Percentiles rank a stretch among this genome's conserved stretches.
These are phyloP conservation scores for Sphyrna mokarran DNA, from an alignment of 2,113 vertebrate genomes.

Conservation along the genomic window DNA sequence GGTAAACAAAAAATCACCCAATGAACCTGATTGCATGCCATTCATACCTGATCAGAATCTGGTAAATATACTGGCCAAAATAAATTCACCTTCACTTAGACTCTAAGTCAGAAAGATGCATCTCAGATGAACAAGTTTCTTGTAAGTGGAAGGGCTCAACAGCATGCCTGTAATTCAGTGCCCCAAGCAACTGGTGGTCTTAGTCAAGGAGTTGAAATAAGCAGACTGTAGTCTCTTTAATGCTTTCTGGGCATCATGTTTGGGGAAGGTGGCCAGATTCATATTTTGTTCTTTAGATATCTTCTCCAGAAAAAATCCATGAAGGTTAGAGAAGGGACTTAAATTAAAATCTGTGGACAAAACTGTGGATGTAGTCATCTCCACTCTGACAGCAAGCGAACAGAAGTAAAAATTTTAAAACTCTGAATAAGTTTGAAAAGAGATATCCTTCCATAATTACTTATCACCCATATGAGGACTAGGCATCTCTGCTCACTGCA, in stretches of 20 bases:
- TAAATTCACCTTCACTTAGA: not conserved
- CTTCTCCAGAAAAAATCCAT: not conserved
- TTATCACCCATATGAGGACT: too few relatives aligned
- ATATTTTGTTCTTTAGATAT: not conserved
- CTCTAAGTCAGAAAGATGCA: not conserved
- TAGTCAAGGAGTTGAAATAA: not conserved
- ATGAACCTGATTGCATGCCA: not conserved
- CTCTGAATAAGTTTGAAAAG: not conserved
- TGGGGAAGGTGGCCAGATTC: not conserved
- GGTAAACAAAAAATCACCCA: not conserved
- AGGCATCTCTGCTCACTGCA: too few relatives aligned
- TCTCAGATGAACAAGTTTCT: not conserved
- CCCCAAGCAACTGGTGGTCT: not conserved
- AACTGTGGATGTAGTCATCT: not conserved
- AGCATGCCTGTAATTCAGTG: not conserved
- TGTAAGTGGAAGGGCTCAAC: not conserved
- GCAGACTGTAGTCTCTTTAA: not conserved
- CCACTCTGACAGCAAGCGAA: not conserved
- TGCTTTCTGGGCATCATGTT: not conserved
- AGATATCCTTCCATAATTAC: too few relatives aligned
- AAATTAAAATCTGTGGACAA: not conserved
- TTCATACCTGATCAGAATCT: not conserved
- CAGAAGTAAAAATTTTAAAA: not conserved
- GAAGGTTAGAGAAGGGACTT: not conserved
- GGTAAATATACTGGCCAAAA: not conserved